Evolutionary conservation across 2,888 invertebrate species (phyloP).

Genomic region (Strigamia crassipes): DNA sequence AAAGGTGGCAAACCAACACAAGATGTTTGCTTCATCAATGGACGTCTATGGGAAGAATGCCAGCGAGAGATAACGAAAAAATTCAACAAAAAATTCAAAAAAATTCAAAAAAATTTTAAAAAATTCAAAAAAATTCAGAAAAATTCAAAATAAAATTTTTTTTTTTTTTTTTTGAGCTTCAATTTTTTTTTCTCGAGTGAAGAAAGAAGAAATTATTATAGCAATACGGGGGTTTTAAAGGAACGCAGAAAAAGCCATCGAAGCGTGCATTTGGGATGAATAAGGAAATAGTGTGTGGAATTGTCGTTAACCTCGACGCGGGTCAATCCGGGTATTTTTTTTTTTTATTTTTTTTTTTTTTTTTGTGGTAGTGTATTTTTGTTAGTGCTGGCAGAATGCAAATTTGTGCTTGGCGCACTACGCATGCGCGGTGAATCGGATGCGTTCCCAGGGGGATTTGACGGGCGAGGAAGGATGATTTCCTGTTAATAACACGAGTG

Average conservation of each 20-base stretch:
- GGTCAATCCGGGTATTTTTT: background rate
- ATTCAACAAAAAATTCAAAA: background rate
- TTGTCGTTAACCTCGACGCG: constrained; percentile 13
- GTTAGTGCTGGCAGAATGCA: constrained; percentile 23
- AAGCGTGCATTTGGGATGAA: constrained; percentile 27
- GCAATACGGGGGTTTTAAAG: background rate
- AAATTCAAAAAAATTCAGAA: too few relatives aligned
- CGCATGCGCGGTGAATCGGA: constrained; percentile 25
- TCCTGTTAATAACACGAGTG: constrained; percentile 28
- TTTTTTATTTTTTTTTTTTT: background rate
- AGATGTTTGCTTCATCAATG: constrained; percentile 5
- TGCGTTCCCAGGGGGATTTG: constrained; percentile 2
- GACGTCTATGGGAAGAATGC: background rate
- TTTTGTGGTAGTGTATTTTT: constrained; percentile 1
- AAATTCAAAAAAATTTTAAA: too few relatives aligned
- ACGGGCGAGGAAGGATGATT: constrained; percentile 24
- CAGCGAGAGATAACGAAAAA: background rate
- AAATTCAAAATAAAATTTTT: background rate
- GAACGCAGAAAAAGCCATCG: background rate
- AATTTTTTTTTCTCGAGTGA: background rate
- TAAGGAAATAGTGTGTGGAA: constrained; percentile 28
- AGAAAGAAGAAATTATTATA: constrained; percentile 20
- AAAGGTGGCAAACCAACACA: constrained; percentile 34
- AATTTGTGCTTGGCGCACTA: constrained; percentile 18
- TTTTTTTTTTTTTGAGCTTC: background rate